Conservation (phyloP, 2,797 vertebrate genomes). For the Falco berigora region DNA sequence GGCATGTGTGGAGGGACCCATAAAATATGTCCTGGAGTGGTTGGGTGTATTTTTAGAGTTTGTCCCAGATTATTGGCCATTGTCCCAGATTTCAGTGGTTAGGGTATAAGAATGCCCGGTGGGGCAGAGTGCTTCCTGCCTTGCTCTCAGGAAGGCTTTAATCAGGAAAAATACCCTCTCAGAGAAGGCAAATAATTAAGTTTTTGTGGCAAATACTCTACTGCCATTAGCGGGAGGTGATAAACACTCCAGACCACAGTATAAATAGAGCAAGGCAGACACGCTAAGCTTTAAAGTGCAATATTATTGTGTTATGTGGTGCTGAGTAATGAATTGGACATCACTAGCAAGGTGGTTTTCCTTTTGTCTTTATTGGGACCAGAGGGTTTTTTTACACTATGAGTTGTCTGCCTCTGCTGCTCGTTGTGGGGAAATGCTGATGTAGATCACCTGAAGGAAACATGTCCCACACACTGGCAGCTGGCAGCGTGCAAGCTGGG, state of each 20-base stretch:
- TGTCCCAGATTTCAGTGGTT: conserved; percentile 55
- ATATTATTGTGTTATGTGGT: background rate
- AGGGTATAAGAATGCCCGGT: conserved; percentile 22
- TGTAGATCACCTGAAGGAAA: background rate
- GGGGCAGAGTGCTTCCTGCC: conserved; percentile 12
- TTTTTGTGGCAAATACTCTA: conserved; percentile 37
- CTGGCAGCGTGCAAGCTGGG: background rate
- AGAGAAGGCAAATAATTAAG: conserved; percentile 47
- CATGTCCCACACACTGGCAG: background rate
- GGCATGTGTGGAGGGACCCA: background rate
- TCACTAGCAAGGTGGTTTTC: background rate
- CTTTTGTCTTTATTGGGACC: background rate
- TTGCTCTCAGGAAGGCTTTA: conserved; percentile 27
- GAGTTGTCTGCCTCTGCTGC: background rate
- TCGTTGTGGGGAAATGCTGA: background rate
- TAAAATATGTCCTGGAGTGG: background rate
- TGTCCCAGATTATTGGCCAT: conserved; percentile 53
- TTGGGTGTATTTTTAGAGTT: conserved; percentile 56
- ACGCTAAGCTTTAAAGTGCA: background rate
- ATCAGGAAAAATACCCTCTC: conserved; percentile 42
- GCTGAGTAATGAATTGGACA: background rate
- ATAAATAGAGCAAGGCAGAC: conserved; percentile 20
- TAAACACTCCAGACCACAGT: conserved; percentile 13
- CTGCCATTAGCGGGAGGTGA: conserved; percentile 17
- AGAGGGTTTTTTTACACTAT: background rate